phyloP scores from a whole-genome alignment of 2,797 vertebrate genomes.

The Ctenosaura bakeri region DNA sequence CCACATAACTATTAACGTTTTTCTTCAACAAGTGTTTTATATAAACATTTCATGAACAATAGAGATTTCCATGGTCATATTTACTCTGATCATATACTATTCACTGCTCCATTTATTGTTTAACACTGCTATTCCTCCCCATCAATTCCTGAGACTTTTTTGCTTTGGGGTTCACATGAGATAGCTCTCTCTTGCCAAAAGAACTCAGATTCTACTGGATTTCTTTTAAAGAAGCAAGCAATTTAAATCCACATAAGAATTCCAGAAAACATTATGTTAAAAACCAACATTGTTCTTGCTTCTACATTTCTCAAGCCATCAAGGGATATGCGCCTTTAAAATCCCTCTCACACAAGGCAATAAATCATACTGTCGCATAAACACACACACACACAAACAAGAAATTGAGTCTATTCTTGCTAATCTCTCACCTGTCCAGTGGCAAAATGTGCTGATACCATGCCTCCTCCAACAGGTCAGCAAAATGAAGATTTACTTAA shows the following conservation, averaged over 20 bases:
- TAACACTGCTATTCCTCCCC: neutral
- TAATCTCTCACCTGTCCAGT: constrained; percentile 80
- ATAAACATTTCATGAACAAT: neutral
- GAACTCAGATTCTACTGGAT: neutral
- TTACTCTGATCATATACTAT: neutral
- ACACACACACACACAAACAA: constrained; percentile 55
- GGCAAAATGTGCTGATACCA: constrained; percentile 83
- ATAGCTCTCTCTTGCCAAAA: neutral
- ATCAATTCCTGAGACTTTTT: neutral
- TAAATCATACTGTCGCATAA: constrained; percentile 65
- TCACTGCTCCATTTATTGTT: neutral
- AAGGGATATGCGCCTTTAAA: constrained; percentile 71
- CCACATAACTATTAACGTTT: neutral
- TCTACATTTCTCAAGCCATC: constrained; percentile 44
- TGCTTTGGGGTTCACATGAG: neutral
- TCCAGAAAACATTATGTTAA: constrained; percentile 15
- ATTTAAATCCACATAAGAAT: constrained; percentile 57
- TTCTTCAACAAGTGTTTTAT: neutral
- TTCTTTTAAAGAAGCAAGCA: constrained; percentile 2
- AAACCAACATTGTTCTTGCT: constrained; percentile 42
- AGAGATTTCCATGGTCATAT: neutral
- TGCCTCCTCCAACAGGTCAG: constrained; percentile 80
- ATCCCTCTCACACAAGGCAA: constrained; percentile 62
- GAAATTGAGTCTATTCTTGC: constrained; percentile 68
- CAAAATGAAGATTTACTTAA: constrained; percentile 87